phyloP scores from a whole-genome alignment of 2,797 vertebrate genomes.

The Petrocephalus schoutedeni region DNA sequence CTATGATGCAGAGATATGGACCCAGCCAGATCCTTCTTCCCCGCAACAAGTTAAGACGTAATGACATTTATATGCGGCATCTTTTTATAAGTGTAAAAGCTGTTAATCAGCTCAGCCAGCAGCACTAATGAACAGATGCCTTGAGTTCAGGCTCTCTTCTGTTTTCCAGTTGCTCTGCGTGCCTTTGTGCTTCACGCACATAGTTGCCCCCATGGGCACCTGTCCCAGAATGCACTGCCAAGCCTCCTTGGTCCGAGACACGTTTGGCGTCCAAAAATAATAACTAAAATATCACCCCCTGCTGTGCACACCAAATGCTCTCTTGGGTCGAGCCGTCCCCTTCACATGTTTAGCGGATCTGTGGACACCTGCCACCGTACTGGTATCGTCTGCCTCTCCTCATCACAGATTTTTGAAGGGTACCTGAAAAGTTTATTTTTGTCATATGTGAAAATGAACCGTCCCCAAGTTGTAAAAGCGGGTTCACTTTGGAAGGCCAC shows the following conservation, averaged over 20 bases:
- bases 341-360: neutral
- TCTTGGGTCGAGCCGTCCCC: neutral
- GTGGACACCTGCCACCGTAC: neutral
- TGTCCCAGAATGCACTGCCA: slow-evolving; percentile 1
- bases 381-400: neutral
- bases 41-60: neutral
- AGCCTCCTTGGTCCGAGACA: neutral
- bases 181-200: neutral
- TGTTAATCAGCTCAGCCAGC: neutral
- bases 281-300: slow-evolving; percentile 3
- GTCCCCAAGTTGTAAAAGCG: neutral
- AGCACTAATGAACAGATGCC: neutral
- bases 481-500: neutral
- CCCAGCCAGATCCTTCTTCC: neutral
- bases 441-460: neutral
- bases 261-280: neutral
- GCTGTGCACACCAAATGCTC: slow-evolving; percentile 5
- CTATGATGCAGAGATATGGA: neutral
- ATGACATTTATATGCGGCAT: neutral
- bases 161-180: neutral
- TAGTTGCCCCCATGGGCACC: neutral
- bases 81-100: neutral
- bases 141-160: neutral
- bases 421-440: neutral
- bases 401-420: neutral